Evolutionary conservation across 2,888 invertebrate genomes (phyloP).

Genomic region (Charanyca ferruginea): DNA sequence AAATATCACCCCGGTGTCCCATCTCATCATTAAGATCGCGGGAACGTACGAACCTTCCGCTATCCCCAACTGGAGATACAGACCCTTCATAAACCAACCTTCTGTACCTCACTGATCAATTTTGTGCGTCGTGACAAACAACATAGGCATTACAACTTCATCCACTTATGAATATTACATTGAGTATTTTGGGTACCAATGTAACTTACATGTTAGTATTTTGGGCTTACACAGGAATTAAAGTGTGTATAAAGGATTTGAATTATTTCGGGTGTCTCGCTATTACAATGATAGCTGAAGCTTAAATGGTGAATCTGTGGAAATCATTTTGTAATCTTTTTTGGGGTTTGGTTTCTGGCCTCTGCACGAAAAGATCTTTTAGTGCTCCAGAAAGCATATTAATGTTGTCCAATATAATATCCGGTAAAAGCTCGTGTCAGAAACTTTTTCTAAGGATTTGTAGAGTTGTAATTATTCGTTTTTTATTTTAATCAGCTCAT

Average conservation of each 20-base stretch:
- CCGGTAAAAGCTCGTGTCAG: too few relatives aligned
- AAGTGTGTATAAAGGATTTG: background rate
- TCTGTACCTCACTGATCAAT: background rate
- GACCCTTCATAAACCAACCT: too few relatives aligned
- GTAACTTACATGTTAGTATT: conserved; percentile 13
- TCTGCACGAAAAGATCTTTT: background rate
- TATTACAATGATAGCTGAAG: background rate
- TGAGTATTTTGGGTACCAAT: conserved; percentile 12
- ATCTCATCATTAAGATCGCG: too few relatives aligned
- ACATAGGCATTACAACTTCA: conserved; percentile 10
- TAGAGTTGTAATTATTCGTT: too few relatives aligned
- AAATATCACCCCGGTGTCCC: too few relatives aligned
- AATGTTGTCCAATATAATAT: too few relatives aligned
- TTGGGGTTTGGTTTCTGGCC: background rate
- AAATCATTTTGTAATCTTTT: background rate
- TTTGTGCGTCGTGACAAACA: conserved; percentile 2
- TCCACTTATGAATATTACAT: conserved; percentile 44
- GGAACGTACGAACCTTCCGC: too few relatives aligned
- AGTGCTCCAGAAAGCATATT: too few relatives aligned
- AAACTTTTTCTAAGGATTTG: too few relatives aligned
- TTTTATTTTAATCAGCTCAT: too few relatives aligned
- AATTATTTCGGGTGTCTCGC: background rate
- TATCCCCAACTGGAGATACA: too few relatives aligned
- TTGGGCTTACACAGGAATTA: background rate
- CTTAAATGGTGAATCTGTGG: background rate